Evolutionary conservation across 2,113 vertebrate species (phyloP).

Genomic region (Scartelaos histophorus): DNA sequence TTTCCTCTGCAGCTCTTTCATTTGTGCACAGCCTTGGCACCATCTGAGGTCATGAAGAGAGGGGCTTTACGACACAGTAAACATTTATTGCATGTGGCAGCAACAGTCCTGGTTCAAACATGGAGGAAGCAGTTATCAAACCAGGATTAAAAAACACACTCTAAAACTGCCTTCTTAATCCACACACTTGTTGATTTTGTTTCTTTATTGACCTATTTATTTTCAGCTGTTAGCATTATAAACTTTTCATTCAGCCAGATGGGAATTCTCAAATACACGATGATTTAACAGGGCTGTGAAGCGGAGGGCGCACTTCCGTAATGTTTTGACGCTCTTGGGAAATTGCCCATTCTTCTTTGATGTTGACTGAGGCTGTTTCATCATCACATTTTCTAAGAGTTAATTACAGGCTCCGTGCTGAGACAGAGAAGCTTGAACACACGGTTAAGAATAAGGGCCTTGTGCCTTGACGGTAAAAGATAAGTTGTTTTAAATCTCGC

Average conservation of each 20-base stretch:
- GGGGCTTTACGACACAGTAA: slow-evolving; percentile 37
- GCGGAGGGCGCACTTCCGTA: slow-evolving; percentile 40
- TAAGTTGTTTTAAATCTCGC: slow-evolving; percentile 31
- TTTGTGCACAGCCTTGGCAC: slow-evolving; percentile 6
- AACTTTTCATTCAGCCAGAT: slow-evolving; percentile 55
- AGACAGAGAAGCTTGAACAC: slow-evolving; percentile 32
- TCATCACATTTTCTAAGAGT: slow-evolving; percentile 56
- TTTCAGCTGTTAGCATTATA: slow-evolving; percentile 49
- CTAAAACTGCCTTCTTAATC: slow-evolving; percentile 34
- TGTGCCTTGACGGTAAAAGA: slow-evolving; percentile 20
- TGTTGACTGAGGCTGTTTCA: slow-evolving; percentile 56
- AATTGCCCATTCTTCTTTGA: slow-evolving; percentile 48
- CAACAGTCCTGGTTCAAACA: slow-evolving; percentile 34
- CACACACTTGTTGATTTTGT: slow-evolving; percentile 20
- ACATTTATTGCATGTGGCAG: slow-evolving; percentile 45
- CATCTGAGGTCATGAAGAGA: slow-evolving; percentile 25
- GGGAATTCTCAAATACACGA: slow-evolving; percentile 45
- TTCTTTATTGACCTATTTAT: slow-evolving; percentile 42
- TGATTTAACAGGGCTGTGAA: slow-evolving; percentile 60
- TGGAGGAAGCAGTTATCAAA: slow-evolving; percentile 14
- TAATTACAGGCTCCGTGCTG: slow-evolving; percentile 57
- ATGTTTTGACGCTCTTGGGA: slow-evolving; percentile 53
- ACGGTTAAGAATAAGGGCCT: slow-evolving; percentile 24
- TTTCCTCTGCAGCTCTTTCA: background rate
- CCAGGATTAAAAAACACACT: slow-evolving; percentile 22